Percentiles rank a stretch among this genome's conserved stretches.
These are phyloP conservation scores for Syrrhaptes paradoxus DNA, from an alignment of 2,113 vertebrate genomes.

Conservation along the genomic window DNA sequence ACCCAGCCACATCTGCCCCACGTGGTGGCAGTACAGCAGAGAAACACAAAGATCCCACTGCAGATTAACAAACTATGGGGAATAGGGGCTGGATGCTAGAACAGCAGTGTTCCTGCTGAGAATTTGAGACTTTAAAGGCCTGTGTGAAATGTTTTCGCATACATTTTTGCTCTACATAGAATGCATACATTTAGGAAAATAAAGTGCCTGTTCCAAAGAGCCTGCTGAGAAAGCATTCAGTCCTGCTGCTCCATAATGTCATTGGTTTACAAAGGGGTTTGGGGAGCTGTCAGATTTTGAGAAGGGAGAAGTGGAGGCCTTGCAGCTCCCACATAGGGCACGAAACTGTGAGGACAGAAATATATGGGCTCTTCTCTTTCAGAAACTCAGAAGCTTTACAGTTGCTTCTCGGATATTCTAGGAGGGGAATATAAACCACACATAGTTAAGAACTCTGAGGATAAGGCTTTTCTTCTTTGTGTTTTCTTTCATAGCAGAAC, in stretches of 20 bases:
- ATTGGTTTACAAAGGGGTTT: not conserved
- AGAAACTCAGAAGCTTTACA: not conserved
- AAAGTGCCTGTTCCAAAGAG: not conserved
- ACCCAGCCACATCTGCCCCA: not conserved
- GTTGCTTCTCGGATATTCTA: not conserved
- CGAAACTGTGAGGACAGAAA: not conserved
- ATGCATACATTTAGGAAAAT: not conserved
- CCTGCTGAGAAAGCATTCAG: not conserved
- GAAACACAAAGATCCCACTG: not conserved
- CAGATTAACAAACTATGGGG: not conserved
- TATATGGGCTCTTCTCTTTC: not conserved
- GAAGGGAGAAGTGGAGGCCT: not conserved
- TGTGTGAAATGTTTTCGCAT: not conserved
- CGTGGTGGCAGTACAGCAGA: not conserved
- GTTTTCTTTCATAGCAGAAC: not conserved
- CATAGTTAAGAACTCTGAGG: not conserved
- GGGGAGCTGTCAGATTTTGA: not conserved
- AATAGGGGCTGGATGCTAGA: not conserved
- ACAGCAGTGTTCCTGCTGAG: not conserved
- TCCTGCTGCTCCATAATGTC: not conserved
- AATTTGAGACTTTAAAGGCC: not conserved
- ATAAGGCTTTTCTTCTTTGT: not conserved
- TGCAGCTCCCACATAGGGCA: not conserved
- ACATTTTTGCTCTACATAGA: not conserved
- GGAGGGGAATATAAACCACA: not conserved